A percentile compares a stretch with the other conserved stretches of the same genome.
Evolutionary conservation across 2,797 vertebrate species (phyloP).

Genomic region (Gymnopithys bicolor): DNA sequence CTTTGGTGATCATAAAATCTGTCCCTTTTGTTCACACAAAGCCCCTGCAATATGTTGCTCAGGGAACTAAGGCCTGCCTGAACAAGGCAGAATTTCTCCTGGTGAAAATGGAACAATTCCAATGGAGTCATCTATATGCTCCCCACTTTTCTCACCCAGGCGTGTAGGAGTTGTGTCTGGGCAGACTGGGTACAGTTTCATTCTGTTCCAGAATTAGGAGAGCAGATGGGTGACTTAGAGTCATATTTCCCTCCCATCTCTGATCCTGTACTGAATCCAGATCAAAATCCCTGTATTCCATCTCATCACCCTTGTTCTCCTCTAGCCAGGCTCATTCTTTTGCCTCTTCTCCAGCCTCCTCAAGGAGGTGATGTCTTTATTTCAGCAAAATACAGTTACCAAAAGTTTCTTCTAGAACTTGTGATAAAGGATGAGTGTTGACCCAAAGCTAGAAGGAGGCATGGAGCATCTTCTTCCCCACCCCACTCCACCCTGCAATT

Average conservation of each 20-base stretch:
- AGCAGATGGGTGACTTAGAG: slow-evolving; percentile 70
- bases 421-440: neutral
- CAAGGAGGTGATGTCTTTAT: neutral
- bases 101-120: slow-evolving; percentile 43
- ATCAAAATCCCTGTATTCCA: slow-evolving; percentile 55
- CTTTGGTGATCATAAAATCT: neutral
- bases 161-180: slow-evolving; percentile 67
- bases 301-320: neutral
- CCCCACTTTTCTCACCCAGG: slow-evolving; percentile 54
- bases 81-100: slow-evolving; percentile 31
- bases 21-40: neutral
- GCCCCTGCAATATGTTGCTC: neutral
- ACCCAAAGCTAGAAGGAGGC: neutral
- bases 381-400: neutral
- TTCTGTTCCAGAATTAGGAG: slow-evolving; percentile 66
- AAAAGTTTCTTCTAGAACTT: neutral
- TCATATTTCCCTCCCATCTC: slow-evolving; percentile 53
- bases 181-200: slow-evolving; percentile 65
- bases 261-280: slow-evolving; percentile 57
- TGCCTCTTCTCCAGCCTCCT: neutral
- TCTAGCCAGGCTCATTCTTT: neutral
- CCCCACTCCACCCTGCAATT: neutral
- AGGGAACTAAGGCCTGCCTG: slow-evolving; percentile 14
- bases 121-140: slow-evolving; percentile 64
- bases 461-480: neutral